Base-by-base conservation (phyloP, 2,888 invertebrate species). In the Beris chalybata region DNA sequence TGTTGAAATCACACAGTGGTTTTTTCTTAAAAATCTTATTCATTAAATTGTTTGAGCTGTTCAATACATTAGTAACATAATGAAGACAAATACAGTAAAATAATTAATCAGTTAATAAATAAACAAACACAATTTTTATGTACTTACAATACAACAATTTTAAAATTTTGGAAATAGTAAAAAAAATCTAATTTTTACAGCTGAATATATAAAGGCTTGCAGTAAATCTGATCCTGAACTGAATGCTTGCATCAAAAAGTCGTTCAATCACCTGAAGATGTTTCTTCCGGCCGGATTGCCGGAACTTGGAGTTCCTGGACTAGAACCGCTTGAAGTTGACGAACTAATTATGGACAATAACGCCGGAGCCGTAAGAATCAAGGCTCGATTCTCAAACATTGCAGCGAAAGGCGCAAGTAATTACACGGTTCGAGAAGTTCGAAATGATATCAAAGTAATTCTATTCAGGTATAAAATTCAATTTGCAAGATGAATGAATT, bases 331-430 rank as follows among this genome's bases (percentile, higher is more conserved):
- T 71, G 79, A 82, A 66, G 88, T 92, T 66, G 87, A 88, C 54
- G 84, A 86, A 67, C 82, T 92, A 71, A 84, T 87, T 54, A 91
- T 92, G 86, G 89, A 90, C 76, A 92, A 92, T 76, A 87, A 89
- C 0, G 88, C 89, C 9, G 91, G 91, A 0, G 86, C 91, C 0
- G 89, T 92, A 13, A 83, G 89, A 68, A 87, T 92, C 13, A 85
- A 87, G 9, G 91, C 91, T 0, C 81, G 87, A 0, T 92, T 92
- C 79, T 86, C 82, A 66, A 90, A 91, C 74, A 89, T 91, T 72
- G 89, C 90, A 0, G 89, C 89, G 0, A 79, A 85, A n/a, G 92
- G 92, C 45, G 88, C 90, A 13, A 89, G 89, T 73, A 90, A 91
- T 76, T 90, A 88, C 75, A 86, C 87, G 3, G 84, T 91, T 56